phyloP scores from a whole-genome alignment of 2,888 invertebrate genomes.

The Heliconius ismenius region DNA sequence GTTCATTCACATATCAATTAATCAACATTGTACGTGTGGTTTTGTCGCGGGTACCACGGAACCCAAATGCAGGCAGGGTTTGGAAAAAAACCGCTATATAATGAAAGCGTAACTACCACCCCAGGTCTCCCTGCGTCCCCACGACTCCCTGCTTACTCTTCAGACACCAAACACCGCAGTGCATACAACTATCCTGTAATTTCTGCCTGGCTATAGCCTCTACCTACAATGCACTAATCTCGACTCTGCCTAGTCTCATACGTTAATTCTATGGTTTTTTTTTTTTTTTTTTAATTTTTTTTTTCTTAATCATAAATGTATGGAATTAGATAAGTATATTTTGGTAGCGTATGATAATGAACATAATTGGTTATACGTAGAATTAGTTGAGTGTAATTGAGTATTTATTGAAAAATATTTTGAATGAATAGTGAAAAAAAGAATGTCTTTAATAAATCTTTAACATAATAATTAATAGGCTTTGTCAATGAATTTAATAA shows the following conservation, averaged over 20 bases:
- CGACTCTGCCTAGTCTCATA: constrained; percentile 14
- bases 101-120: constrained; percentile 47
- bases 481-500: not conserved
- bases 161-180: constrained; percentile 42
- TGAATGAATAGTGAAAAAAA: too few relatives aligned
- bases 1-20: not conserved
- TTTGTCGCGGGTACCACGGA: constrained; percentile 30
- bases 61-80: constrained; percentile 41
- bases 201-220: constrained; percentile 37
- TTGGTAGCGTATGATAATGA: not conserved
- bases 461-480: not conserved
- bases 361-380: not conserved
- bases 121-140: constrained; percentile 36
- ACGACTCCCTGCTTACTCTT: constrained; percentile 44
- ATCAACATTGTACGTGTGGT: not conserved
- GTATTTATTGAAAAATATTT: too few relatives aligned
- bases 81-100: constrained; percentile 43
- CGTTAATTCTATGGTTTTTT: constrained; percentile 8
- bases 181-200: constrained; percentile 42
- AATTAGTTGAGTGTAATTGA: too few relatives aligned
- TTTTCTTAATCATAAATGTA: not conserved
- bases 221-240: constrained; percentile 33
- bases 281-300: not conserved
- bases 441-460: not conserved
- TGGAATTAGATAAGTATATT: not conserved